Percentiles rank a stretch among this genome's conserved stretches.
phyloP scores from a whole-genome alignment of 2,113 vertebrate species.

The Cygnus buccinator region DNA sequence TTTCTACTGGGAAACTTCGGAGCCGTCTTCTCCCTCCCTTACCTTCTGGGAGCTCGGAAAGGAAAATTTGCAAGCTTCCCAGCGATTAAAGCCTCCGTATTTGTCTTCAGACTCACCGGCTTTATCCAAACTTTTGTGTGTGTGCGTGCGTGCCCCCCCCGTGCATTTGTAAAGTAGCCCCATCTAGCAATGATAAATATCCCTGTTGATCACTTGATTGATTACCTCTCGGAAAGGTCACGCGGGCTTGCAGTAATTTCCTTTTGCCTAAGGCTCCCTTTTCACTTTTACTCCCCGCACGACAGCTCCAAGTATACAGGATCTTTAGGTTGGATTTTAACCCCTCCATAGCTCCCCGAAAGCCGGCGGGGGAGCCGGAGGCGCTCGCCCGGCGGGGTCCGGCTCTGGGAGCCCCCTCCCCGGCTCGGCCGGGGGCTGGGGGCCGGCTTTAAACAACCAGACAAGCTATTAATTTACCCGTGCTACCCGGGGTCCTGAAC shows the following conservation, averaged over 20 bases:
- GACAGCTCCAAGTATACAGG: slow-evolving; percentile 86
- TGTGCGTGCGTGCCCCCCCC: background rate
- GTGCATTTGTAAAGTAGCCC: slow-evolving; percentile 80
- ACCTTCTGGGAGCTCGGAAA: slow-evolving; percentile 8
- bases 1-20: slow-evolving; percentile 48
- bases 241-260: slow-evolving; percentile 97
- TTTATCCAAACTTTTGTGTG: slow-evolving; percentile 74
- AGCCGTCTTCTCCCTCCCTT: background rate
- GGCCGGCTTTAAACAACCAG: slow-evolving; percentile 85
- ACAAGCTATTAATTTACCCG: slow-evolving; percentile 88
- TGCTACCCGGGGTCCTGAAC: slow-evolving; percentile 88
- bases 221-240: slow-evolving; percentile 99
- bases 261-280: slow-evolving; percentile 95
- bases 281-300: slow-evolving; percentile 94
- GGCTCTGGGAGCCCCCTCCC: slow-evolving; percentile 65
- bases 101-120: slow-evolving; percentile 59
- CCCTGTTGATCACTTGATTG: slow-evolving; percentile 99
- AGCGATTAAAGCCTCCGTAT: slow-evolving; percentile 56
- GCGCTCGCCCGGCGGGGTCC: slow-evolving; percentile 48
- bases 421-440: slow-evolving; percentile 79
- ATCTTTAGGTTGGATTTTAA: slow-evolving; percentile 92
- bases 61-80: slow-evolving; percentile 28
- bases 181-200: slow-evolving; percentile 98
- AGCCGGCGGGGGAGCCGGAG: slow-evolving; percentile 71
- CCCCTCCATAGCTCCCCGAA: slow-evolving; percentile 84